Evolutionary conservation across 2,888 invertebrate species (phyloP).

Genomic region (Stenodema calcarata): DNA sequence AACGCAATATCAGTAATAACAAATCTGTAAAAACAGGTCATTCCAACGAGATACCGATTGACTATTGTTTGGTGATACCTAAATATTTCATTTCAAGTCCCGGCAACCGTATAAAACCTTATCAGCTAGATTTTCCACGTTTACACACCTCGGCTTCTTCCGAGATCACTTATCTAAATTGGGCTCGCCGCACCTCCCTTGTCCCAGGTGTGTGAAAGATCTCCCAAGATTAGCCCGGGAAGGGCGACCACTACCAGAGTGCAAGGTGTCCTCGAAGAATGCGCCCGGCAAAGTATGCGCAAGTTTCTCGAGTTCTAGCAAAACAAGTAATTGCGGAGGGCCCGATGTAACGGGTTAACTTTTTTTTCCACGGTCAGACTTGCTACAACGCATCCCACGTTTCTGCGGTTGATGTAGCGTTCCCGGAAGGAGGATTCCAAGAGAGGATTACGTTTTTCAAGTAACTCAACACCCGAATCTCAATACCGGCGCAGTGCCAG

Average conservation of each 20-base stretch:
- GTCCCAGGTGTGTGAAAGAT: neutral
- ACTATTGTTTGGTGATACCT: neutral
- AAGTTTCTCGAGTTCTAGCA: neutral
- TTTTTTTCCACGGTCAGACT: neutral
- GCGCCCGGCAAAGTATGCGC: constrained; percentile 3
- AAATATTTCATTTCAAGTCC: neutral
- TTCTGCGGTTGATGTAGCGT: neutral
- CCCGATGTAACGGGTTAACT: neutral
- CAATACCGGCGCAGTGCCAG: too few species aligned
- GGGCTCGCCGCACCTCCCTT: neutral
- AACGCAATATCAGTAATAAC: too few species aligned
- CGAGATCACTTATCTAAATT: constrained; percentile 13
- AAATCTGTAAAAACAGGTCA: neutral
- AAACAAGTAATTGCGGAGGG: neutral
- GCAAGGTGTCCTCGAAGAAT: constrained; percentile 7
- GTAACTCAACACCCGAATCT: neutral
- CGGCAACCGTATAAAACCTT: neutral
- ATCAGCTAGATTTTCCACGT: neutral
- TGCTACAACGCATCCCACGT: neutral
- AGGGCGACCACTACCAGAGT: neutral
- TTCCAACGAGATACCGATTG: neutral
- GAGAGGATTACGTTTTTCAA: neutral
- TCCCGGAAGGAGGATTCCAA: neutral
- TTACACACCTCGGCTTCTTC: neutral
- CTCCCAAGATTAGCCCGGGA: neutral